Percentiles rank a stretch among this genome's conserved stretches.
phyloP scores from a whole-genome alignment of 2,888 invertebrate genomes.

The Hyalella azteca region DNA sequence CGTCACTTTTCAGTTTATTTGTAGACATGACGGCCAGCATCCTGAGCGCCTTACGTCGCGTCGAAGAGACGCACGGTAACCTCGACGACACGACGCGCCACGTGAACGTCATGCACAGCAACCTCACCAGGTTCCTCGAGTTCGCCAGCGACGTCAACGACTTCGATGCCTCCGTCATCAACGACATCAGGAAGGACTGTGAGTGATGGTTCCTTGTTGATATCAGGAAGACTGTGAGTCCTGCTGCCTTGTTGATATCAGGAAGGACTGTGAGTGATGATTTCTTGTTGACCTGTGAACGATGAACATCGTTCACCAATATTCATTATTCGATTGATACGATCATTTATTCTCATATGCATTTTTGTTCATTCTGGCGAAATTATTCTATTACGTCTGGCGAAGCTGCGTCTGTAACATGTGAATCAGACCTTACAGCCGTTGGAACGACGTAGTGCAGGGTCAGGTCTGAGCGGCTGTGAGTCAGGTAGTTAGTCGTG shows the following conservation, averaged over 20 bases:
- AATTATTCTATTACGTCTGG: too few species aligned
- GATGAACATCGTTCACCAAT: too few species aligned
- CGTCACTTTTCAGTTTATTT: too few species aligned
- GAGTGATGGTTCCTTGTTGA: slow-evolving; percentile 27
- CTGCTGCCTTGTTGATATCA: slow-evolving; percentile 49
- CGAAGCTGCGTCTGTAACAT: too few species aligned
- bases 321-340: too few species aligned
- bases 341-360: too few species aligned
- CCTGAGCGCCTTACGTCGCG: slow-evolving; percentile 38
- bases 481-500: too few species aligned
- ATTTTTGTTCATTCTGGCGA: too few species aligned
- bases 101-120: slow-evolving; percentile 46
- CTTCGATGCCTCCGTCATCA: slow-evolving; percentile 50
- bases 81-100: slow-evolving; percentile 45
- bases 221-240: slow-evolving; percentile 47
- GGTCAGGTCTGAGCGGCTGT: too few species aligned
- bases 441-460: too few species aligned
- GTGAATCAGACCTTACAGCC: too few species aligned
- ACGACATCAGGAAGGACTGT: slow-evolving; percentile 53
- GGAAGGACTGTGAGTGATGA: slow-evolving; percentile 49
- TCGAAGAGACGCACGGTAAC: slow-evolving; percentile 38
- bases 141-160: slow-evolving; percentile 44
- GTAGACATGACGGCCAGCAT: slow-evolving; percentile 51
- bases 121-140: slow-evolving; percentile 51
- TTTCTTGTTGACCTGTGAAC: too few species aligned